Percentiles rank a stretch among this genome's conserved stretches.
phyloP scores from a whole-genome alignment of 2,113 vertebrate genomes.

The Pseudorectes ferrugineus region DNA sequence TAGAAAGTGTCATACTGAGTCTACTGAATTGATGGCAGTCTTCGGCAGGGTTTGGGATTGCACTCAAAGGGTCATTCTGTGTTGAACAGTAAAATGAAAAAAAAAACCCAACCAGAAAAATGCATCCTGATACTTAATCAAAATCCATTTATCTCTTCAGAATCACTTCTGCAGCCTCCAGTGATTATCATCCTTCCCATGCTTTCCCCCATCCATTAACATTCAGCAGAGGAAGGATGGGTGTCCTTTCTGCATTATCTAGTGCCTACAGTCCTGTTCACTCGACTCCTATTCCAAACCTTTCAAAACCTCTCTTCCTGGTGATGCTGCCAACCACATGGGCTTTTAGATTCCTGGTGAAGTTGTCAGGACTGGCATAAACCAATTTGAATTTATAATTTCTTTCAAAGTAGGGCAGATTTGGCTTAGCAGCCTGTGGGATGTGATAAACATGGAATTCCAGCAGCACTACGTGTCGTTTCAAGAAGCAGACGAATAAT shows the following conservation, averaged over 20 bases:
- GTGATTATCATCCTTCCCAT: background rate
- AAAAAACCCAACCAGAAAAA: background rate
- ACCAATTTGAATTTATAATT: conserved; percentile 46
- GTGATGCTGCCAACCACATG: background rate
- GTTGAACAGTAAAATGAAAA: background rate
- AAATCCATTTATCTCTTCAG: background rate
- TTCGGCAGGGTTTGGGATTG: background rate
- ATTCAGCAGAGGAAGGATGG: background rate
- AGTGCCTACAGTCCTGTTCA: background rate
- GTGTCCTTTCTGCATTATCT: background rate
- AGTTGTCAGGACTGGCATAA: background rate
- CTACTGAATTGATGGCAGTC: background rate
- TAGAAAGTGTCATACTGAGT: background rate
- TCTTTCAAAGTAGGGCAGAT: conserved; percentile 37
- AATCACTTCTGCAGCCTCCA: background rate
- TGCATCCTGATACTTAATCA: background rate
- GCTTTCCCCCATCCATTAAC: background rate
- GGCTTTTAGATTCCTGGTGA: background rate
- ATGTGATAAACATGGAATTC: conserved; percentile 45
- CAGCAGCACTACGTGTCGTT: background rate
- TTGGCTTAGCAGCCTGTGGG: conserved; percentile 26
- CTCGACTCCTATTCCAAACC: background rate
- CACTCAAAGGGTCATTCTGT: background rate
- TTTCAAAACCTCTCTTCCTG: background rate
- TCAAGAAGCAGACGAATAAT: background rate